Conservation (phyloP, 1,140 invertebrate species). For the Dufourea novaeangliae region DNA sequence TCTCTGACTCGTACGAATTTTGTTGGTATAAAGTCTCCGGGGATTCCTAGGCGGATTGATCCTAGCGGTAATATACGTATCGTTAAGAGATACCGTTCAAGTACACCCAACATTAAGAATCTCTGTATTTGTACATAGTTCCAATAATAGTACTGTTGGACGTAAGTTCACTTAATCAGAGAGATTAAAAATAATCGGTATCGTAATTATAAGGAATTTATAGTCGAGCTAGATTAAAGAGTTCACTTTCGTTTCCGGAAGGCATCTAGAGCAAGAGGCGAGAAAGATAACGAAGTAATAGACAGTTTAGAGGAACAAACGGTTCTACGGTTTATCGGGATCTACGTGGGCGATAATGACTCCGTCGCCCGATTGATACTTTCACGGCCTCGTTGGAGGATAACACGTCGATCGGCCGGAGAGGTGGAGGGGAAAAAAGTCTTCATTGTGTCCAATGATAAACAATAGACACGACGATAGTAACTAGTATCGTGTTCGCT, state of each 20-base stretch:
- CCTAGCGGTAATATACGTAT: too few species aligned
- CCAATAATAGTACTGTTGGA: background rate
- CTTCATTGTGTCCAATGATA: conserved; percentile 1
- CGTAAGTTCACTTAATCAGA: background rate
- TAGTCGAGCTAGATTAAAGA: background rate
- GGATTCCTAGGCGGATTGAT: too few species aligned
- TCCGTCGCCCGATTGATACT: conserved; percentile 34
- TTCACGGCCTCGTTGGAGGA: background rate
- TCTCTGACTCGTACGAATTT: too few species aligned
- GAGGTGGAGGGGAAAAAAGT: too few species aligned
- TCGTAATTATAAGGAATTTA: background rate
- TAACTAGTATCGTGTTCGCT: background rate
- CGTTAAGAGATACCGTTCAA: too few species aligned
- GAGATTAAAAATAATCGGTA: background rate
- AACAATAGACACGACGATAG: conserved; percentile 2
- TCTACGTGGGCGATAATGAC: conserved; percentile 38
- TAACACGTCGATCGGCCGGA: background rate
- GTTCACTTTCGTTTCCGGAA: too few species aligned
- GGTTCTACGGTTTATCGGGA: background rate
- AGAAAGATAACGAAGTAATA: conserved; percentile 22
- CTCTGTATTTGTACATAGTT: background rate
- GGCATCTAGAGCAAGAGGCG: background rate
- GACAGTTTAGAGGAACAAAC: conserved; percentile 11
- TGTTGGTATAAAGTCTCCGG: too few species aligned
- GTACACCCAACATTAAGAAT: too few species aligned